phyloP scores from a whole-genome alignment of 2,888 invertebrate genomes.

The Neoaliturus tenellus region DNA sequence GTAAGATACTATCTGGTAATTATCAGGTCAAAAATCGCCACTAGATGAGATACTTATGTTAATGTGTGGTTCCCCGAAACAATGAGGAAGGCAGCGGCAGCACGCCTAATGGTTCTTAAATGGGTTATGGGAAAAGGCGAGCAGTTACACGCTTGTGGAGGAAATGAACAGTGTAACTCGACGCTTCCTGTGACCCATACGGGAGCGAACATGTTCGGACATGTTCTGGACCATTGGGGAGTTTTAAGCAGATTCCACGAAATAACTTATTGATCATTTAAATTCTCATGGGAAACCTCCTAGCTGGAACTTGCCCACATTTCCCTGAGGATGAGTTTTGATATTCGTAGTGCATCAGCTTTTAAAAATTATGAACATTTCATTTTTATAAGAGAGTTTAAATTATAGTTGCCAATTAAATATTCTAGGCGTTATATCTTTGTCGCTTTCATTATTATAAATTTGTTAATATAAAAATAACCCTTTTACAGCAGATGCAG shows the following conservation, averaged over 20 bases:
- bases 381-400: too few relatives aligned
- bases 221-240: neutral
- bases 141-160: neutral
- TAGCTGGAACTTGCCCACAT: too few relatives aligned
- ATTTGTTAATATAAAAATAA: too few relatives aligned
- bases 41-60: neutral
- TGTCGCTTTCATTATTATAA: too few relatives aligned
- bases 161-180: constrained; percentile 8
- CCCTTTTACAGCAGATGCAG: too few relatives aligned
- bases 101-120: neutral
- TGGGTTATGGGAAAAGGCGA: neutral
- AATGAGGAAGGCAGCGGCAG: neutral
- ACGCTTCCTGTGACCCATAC: neutral
- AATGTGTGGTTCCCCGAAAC: neutral
- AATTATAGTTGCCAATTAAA: too few relatives aligned
- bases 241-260: neutral
- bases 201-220: neutral
- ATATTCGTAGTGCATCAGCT: too few relatives aligned
- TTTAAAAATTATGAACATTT: too few relatives aligned
- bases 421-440: too few relatives aligned
- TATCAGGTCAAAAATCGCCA: constrained; percentile 7
- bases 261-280: too few relatives aligned
- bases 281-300: too few relatives aligned
- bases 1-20: neutral
- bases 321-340: too few relatives aligned